Percentiles rank a stretch among this genome's conserved stretches.
Evolutionary conservation across 23 tunicate species (phyloP).

Genomic region (Styela plicata): DNA sequence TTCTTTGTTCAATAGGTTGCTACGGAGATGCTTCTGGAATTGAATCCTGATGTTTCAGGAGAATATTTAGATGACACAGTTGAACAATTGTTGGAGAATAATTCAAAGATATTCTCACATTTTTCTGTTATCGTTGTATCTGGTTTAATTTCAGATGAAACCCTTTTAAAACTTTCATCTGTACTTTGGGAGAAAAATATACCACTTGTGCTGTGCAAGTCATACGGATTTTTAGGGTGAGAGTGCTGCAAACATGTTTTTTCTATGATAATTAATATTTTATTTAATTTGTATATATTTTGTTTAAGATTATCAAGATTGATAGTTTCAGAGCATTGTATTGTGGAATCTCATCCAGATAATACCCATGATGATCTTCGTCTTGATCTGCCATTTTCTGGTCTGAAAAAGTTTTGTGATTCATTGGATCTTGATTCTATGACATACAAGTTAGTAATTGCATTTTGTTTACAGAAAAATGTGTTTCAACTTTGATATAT

Average conservation of each 20-base stretch:
- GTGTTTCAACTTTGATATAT: no score
- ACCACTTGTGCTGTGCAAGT: slow-evolving; percentile 67
- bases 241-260: no score
- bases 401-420: slow-evolving; percentile 37
- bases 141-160: slow-evolving; percentile 22
- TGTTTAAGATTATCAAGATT: slow-evolving; percentile 47
- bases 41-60: slow-evolving; percentile 96
- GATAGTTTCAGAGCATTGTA: slow-evolving; percentile 64
- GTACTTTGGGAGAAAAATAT: slow-evolving; percentile 67
- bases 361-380: slow-evolving; percentile 78
- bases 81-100: slow-evolving; percentile 35
- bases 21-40: slow-evolving; percentile 59
- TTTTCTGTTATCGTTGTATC: slow-evolving; percentile 77
- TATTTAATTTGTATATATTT: neutral
- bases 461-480: neutral
- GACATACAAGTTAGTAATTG: slow-evolving; percentile 29
- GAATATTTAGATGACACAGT: slow-evolving; percentile 66
- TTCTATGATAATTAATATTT: no score
- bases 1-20: slow-evolving; percentile 52
- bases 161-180: slow-evolving; percentile 35
- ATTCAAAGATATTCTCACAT: slow-evolving; percentile 53
- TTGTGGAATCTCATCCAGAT: slow-evolving; percentile 95
- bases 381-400: slow-evolving; percentile 75
- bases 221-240: slow-evolving; percentile 88
- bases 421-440: slow-evolving; percentile 77